These are phyloP conservation scores for Laspeyria flexula DNA, from an alignment of 2,888 invertebrate species.

Conservation along the genomic window DNA sequence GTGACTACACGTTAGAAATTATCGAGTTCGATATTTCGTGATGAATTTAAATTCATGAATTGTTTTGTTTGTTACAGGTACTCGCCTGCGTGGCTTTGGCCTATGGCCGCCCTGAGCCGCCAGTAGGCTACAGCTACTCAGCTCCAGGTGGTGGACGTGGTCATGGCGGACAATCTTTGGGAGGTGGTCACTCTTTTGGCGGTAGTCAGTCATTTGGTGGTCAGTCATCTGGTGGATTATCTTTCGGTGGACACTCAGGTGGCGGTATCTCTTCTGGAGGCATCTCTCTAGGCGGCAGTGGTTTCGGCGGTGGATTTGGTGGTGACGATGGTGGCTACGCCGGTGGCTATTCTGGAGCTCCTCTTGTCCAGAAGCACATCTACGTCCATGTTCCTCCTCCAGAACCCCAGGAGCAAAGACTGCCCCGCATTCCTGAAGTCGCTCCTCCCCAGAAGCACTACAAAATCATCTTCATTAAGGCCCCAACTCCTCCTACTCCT, in stretches of 20 bases:
- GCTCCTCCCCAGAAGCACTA: constrained; percentile 94
- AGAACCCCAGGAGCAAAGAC: constrained; percentile 91
- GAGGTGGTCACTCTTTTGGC: constrained; percentile 58
- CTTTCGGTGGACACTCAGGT: constrained; percentile 53
- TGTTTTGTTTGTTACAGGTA: constrained; percentile 65
- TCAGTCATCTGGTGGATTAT: constrained; percentile 57
- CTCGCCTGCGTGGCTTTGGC: constrained; percentile 81
- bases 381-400: constrained; percentile 96
- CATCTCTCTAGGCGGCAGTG: constrained; percentile 12
- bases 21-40: background rate
- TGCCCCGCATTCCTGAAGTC: constrained; percentile 87
- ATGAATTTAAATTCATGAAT: background rate
- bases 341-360: constrained; percentile 82
- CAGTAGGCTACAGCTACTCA: constrained; percentile 81
- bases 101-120: constrained; percentile 81
- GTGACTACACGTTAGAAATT: background rate
- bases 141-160: constrained; percentile 57
- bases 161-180: constrained; percentile 34
- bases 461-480: constrained; percentile 97
- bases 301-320: constrained; percentile 57
- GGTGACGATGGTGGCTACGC: constrained; percentile 74
- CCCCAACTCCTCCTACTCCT: constrained; percentile 93
- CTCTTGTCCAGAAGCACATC: constrained; percentile 93
- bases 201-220: constrained; percentile 43
- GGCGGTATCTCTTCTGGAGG: constrained; percentile 32